phyloP scores from a whole-genome alignment of 2,888 invertebrate genomes.

The Eupithecia insigniata region DNA sequence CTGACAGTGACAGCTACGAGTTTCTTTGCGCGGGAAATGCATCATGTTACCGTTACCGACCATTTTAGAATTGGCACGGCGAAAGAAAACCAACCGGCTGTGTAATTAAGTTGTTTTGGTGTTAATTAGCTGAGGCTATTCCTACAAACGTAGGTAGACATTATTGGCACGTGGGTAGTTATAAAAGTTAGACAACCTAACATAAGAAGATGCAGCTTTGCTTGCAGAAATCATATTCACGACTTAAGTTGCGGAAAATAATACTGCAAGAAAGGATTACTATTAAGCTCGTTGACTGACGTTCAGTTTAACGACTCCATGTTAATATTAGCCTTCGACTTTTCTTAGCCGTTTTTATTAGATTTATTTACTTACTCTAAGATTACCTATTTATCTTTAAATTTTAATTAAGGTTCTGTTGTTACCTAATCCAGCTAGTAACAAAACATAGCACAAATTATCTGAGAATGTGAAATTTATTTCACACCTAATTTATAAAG shows the following conservation, averaged over 20 bases:
- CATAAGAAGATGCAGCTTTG: not conserved
- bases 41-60: conserved; percentile 49
- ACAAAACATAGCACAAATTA: not conserved
- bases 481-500: conserved; percentile 34
- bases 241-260: not conserved
- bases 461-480: conserved; percentile 20
- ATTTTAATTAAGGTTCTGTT: not conserved
- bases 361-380: no score
- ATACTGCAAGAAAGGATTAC: not conserved
- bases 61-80: conserved; percentile 64
- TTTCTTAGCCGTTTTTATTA: not conserved
- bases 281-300: not conserved
- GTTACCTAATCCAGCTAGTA: not conserved
- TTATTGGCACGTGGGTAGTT: not conserved
- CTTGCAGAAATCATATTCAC: not conserved
- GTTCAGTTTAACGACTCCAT: not conserved
- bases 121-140: conserved; percentile 27
- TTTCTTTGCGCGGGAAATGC: conserved; percentile 54
- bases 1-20: conserved; percentile 39
- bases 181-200: not conserved
- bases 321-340: not conserved
- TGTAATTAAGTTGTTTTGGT: conserved; percentile 43
- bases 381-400: no score
- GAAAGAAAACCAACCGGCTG: conserved; percentile 42
- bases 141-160: not conserved